A percentile compares a stretch with the other conserved stretches of the same genome.
Conservation (phyloP, 2,113 vertebrate genomes). For the Stictonetta naevosa region DNA sequence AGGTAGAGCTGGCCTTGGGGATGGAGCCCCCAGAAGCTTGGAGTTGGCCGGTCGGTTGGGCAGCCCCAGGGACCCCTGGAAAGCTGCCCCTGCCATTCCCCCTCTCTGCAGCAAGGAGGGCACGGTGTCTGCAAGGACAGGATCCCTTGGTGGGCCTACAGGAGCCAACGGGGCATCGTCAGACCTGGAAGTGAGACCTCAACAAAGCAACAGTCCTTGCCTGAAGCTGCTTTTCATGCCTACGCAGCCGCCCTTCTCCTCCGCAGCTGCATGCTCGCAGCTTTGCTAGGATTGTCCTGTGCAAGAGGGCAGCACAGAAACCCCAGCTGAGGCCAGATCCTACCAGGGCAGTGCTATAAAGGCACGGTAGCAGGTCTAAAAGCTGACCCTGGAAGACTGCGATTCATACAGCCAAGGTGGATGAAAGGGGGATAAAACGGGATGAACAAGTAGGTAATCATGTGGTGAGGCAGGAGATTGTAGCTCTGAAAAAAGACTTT, state of each 20-base stretch:
- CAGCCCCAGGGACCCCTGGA: neutral
- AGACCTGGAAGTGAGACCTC: neutral
- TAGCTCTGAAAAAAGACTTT: neutral
- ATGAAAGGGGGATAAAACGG: neutral
- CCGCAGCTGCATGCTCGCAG: neutral
- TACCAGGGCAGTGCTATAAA: neutral
- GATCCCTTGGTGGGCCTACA: neutral
- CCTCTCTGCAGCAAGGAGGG: neutral
- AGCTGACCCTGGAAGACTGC: neutral
- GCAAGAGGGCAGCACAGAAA: neutral
- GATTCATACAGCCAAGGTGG: neutral
- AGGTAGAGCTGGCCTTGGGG: neutral
- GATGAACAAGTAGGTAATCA: neutral
- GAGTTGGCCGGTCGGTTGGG: neutral
- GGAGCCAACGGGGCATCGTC: neutral
- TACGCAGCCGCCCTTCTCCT: neutral
- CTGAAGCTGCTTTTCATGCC: neutral
- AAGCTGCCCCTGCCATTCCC: neutral
- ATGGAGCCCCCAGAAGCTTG: neutral
- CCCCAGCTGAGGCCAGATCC: neutral
- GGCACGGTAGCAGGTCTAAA: neutral
- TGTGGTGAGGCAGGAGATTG: neutral
- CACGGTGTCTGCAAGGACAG: neutral
- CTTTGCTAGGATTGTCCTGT: neutral
- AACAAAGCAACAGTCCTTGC: fast-evolving